phyloP scores from a whole-genome alignment of 2,888 invertebrate genomes.

The Tanytarsus gracilentus region DNA sequence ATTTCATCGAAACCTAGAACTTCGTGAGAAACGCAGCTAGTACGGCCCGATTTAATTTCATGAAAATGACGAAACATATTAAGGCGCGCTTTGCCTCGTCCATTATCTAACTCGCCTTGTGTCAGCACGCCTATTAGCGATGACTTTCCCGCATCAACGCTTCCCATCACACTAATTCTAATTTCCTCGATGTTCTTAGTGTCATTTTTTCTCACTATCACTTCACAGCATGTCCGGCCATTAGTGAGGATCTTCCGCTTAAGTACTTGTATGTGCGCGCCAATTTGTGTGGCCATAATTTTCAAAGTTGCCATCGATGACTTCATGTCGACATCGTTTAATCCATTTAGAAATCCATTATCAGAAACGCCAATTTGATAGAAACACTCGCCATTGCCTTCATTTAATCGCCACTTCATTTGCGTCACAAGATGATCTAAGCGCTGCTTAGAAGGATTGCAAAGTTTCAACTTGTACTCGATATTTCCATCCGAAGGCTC shows the following conservation, averaged over 20 bases:
- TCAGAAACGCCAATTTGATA: slow-evolving; percentile 95
- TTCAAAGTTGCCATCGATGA: slow-evolving; percentile 75
- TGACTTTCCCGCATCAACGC: slow-evolving; percentile 95
- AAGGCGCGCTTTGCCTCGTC: slow-evolving; percentile 83
- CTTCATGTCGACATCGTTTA: slow-evolving; percentile 74
- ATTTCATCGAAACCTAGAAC: slow-evolving; percentile 88
- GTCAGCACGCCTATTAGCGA: slow-evolving; percentile 92
- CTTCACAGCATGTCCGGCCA: slow-evolving; percentile 68
- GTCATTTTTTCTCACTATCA: slow-evolving; percentile 80
- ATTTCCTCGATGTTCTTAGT: slow-evolving; percentile 84
- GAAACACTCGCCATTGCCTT: slow-evolving; percentile 94
- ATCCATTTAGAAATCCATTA: slow-evolving; percentile 71
- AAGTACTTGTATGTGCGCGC: slow-evolving; percentile 70
- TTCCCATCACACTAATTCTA: slow-evolving; percentile 86
- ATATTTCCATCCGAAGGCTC: slow-evolving; percentile 92
- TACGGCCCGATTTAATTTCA: slow-evolving; percentile 88
- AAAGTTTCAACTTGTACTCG: slow-evolving; percentile 91
- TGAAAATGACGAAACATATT: slow-evolving; percentile 94
- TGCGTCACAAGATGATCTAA: slow-evolving; percentile 97
- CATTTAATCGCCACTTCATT: slow-evolving; percentile 95
- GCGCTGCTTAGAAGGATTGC: slow-evolving; percentile 81
- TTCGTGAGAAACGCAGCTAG: slow-evolving; percentile 92
- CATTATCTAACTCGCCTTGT: slow-evolving; percentile 93
- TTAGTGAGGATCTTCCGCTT: slow-evolving; percentile 52
- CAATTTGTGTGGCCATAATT: slow-evolving; percentile 79